phyloP scores from a whole-genome alignment of 2,888 invertebrate genomes.

The Drosophila merina region DNA sequence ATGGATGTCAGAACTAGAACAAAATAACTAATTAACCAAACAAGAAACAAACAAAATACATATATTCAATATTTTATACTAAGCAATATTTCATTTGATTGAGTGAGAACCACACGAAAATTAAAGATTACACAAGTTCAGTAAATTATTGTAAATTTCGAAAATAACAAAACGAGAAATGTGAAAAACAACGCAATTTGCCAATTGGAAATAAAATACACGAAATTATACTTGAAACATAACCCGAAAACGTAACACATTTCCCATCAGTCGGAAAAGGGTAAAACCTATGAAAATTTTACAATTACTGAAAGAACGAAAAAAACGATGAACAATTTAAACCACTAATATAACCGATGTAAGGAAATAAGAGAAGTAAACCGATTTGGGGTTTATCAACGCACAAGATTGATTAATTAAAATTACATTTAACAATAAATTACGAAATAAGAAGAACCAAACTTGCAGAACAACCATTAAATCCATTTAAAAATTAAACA shows the following conservation, averaged over 20 bases:
- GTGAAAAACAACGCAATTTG: slow-evolving; percentile 15
- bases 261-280: neutral
- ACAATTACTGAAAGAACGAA: neutral
- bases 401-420: slow-evolving; percentile 62
- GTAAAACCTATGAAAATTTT: neutral
- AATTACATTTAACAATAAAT: slow-evolving; percentile 23
- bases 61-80: slow-evolving; percentile 46
- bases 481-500: slow-evolving; percentile 17
- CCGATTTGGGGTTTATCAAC: slow-evolving; percentile 54
- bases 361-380: slow-evolving; percentile 31
- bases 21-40: slow-evolving; percentile 19
- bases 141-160: slow-evolving; percentile 15
- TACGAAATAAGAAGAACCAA: slow-evolving; percentile 10
- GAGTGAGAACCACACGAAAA: slow-evolving; percentile 67
- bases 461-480: slow-evolving; percentile 11
- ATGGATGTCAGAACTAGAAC: slow-evolving; percentile 57
- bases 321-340: slow-evolving; percentile 62
- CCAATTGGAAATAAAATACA: neutral
- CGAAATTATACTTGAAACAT: neutral
- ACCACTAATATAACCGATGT: slow-evolving; percentile 35
- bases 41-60: slow-evolving; percentile 7
- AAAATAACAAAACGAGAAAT: slow-evolving; percentile 18
- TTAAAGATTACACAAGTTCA: slow-evolving; percentile 10
- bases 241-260: neutral
- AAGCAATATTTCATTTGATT: slow-evolving; percentile 72